These are phyloP conservation scores for Drosophila anomelani DNA, from an alignment of 2,888 invertebrate species.

Conservation along the genomic window DNA sequence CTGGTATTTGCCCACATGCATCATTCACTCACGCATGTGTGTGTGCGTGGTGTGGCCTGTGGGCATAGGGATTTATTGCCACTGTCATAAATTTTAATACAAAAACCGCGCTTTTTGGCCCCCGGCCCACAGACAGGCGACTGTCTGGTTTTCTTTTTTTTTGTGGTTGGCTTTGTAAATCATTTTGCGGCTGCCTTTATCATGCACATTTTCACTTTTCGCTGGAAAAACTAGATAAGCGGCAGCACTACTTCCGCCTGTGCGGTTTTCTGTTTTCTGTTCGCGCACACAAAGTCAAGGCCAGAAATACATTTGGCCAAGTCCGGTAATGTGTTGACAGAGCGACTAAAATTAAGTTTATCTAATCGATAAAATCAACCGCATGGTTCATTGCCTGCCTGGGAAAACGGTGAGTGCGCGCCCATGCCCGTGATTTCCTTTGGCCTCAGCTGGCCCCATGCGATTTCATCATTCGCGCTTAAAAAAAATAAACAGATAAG, in stretches of 20 bases:
- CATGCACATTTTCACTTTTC: constrained; percentile 68
- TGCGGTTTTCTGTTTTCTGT: constrained; percentile 10
- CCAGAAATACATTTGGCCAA: constrained; percentile 13
- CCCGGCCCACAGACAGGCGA: constrained; percentile 23
- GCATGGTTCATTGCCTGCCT: constrained; percentile 45
- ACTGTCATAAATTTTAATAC: constrained; percentile 72
- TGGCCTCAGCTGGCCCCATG: constrained; percentile 7
- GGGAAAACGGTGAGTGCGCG: constrained; percentile 30
- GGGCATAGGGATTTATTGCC: constrained; percentile 61
- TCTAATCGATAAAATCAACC: constrained; percentile 71
- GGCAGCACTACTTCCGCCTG: constrained; percentile 64
- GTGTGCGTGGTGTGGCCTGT: constrained; percentile 10
- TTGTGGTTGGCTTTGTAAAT: constrained; percentile 64
- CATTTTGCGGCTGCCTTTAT: constrained; percentile 69
- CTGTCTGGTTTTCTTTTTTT: constrained; percentile 12
- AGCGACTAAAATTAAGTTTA: constrained; percentile 77
- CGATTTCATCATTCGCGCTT: constrained; percentile 41
- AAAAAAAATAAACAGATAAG: constrained; percentile 26
- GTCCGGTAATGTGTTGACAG: constrained; percentile 44
- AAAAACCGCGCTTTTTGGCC: constrained; percentile 50
- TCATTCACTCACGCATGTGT: constrained; percentile 29
- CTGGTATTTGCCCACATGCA: constrained; percentile 40
- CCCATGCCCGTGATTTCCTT: constrained; percentile 47
- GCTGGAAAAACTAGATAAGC: constrained; percentile 53
- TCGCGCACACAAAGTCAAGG: constrained; percentile 68